Evolutionary conservation across 2,888 invertebrate species (phyloP).

Genomic region (Arenicola marina): DNA sequence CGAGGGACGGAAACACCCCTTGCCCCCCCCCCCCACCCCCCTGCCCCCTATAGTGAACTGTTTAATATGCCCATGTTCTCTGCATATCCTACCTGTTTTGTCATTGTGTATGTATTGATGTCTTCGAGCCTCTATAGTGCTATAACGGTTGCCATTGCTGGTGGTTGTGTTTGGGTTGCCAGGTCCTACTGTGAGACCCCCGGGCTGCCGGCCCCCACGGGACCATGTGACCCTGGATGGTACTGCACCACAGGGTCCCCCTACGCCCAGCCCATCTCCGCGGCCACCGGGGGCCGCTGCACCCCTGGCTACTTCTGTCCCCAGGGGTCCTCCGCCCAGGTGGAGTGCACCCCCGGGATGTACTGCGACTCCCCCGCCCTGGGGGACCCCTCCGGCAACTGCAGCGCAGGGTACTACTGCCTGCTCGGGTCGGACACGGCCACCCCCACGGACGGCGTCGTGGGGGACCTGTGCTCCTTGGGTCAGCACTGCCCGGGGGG

Average conservation of each 20-base stretch:
- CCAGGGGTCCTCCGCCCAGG: slow-evolving; percentile 14
- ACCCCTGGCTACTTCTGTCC: slow-evolving; percentile 25
- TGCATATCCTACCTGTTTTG: too few species aligned
- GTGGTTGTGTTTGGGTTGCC: too few species aligned
- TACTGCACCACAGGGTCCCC: slow-evolving; percentile 46
- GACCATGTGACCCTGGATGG: slow-evolving; percentile 53
- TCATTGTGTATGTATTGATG: too few species aligned
- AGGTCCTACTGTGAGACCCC: slow-evolving; percentile 52
- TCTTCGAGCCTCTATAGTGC: too few species aligned
- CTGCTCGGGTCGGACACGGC: slow-evolving; percentile 28
- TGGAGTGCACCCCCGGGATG: slow-evolving; percentile 47
- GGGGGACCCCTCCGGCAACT: slow-evolving; percentile 44
- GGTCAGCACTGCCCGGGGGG: slow-evolving; percentile 41
- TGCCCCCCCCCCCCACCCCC: too few species aligned
- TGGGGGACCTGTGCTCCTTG: slow-evolving; percentile 48
- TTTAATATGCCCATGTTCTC: too few species aligned
- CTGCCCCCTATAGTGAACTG: too few species aligned
- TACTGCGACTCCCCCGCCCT: slow-evolving; percentile 51
- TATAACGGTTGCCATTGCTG: too few species aligned
- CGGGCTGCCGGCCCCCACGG: slow-evolving; percentile 47
- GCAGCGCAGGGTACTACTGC: slow-evolving; percentile 47
- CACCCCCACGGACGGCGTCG: slow-evolving; percentile 30
- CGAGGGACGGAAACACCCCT: too few species aligned
- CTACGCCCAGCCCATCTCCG: slow-evolving; percentile 36
- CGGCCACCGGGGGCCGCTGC: slow-evolving; percentile 26